These are phyloP conservation scores for Papilio aristodemus DNA, from an alignment of 1,140 invertebrate genomes.

Conservation along the genomic window DNA sequence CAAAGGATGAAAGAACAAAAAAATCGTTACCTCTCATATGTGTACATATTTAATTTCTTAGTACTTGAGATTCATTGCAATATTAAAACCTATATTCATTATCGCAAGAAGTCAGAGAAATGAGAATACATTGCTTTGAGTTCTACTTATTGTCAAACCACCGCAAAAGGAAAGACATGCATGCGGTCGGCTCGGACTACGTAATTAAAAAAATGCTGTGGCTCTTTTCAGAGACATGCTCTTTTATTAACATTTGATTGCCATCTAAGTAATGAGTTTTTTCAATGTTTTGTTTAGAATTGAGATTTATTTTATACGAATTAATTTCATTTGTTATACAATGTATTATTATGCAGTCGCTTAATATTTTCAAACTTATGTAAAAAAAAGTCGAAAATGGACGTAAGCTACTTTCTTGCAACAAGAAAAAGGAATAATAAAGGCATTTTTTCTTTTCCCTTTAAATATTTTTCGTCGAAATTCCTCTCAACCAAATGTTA, in stretches of 20 bases:
- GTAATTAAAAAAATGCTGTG: conserved; percentile 13
- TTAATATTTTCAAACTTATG: no score
- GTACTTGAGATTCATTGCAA: no score
- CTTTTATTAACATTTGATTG: conserved; percentile 10
- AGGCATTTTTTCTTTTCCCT: no score
- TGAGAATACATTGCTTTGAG: conserved; percentile 4
- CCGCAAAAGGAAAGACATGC: conserved; percentile 11
- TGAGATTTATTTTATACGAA: not conserved
- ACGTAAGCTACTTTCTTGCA: no score
- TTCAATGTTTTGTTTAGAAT: not conserved
- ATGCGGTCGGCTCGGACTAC: not conserved
- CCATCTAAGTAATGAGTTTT: not conserved
- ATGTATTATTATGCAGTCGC: no score
- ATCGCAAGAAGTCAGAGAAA: not conserved
- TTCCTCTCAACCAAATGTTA: no score
- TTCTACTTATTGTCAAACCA: not conserved
- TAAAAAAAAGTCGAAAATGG: no score
- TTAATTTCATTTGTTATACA: not conserved
- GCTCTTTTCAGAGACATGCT: conserved; percentile 1
- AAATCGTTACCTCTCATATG: no score
- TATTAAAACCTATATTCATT: not conserved
- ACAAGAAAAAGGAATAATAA: no score
- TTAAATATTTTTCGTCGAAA: no score
- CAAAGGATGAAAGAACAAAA: no score
- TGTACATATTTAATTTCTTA: no score